phyloP scores from a whole-genome alignment of 2,113 vertebrate genomes.

The Bostrychus sinensis region DNA sequence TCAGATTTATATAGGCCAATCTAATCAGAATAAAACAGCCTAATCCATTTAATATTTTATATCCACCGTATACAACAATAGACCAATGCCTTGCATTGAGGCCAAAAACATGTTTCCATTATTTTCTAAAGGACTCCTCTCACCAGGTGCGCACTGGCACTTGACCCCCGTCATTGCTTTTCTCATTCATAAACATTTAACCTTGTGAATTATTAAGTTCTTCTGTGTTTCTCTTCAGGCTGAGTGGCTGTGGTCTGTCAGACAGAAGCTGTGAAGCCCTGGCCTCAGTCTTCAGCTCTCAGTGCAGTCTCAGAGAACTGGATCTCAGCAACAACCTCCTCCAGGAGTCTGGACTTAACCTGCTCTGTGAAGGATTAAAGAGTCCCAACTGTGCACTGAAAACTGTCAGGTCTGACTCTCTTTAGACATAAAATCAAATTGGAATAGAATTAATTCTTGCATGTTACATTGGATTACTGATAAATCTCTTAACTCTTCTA shows the following conservation, averaged over 20 bases:
- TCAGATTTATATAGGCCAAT: neutral
- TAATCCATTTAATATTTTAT: too few species aligned
- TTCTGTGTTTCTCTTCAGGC: constrained; percentile 14
- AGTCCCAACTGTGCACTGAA: constrained; percentile 35
- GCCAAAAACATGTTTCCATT: neutral
- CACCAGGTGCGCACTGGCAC: too few species aligned
- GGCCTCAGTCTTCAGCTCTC: constrained; percentile 4
- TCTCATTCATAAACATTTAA: too few species aligned
- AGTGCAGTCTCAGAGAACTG: constrained; percentile 11
- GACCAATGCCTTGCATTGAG: too few species aligned
- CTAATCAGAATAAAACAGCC: too few species aligned
- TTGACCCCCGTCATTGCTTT: too few species aligned
- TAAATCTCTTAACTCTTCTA: neutral
- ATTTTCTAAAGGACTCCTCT: too few species aligned
- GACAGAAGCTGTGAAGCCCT: constrained; percentile 21
- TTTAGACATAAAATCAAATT: neutral
- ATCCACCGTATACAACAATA: too few species aligned
- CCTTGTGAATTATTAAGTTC: too few species aligned
- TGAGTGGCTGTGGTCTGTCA: constrained; percentile 22
- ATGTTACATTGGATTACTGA: too few species aligned
- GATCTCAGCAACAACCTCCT: constrained; percentile 40
- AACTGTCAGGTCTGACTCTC: constrained; percentile 37
- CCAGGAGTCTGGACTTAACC: constrained; percentile 20
- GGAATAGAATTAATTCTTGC: too few species aligned
- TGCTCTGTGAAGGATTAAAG: constrained; percentile 27